Conservation (phyloP, 2,888 invertebrate species). For the Zhengitettix transpicula region DNA sequence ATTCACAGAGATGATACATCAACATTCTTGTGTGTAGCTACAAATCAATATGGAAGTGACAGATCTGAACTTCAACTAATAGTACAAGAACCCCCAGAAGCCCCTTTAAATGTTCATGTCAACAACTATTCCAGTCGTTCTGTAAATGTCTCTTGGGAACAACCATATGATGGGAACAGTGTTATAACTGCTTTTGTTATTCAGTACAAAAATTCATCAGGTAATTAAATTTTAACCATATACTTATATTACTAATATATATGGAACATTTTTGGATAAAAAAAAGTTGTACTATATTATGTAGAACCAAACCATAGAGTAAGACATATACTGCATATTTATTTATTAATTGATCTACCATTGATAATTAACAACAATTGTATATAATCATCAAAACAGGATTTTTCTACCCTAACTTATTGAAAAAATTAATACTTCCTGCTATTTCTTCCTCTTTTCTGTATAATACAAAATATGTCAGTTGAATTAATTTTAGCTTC, state of each 20-base stretch:
- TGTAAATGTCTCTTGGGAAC: conserved; percentile 21
- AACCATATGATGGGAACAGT: conserved; percentile 23
- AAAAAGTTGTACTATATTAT: too few species aligned
- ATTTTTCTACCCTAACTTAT: too few species aligned
- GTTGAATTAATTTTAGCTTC: too few species aligned
- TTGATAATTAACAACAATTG: too few species aligned
- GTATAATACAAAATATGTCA: too few species aligned
- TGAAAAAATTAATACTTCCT: too few species aligned
- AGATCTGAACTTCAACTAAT: conserved; percentile 10
- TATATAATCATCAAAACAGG: too few species aligned
- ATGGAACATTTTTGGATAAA: too few species aligned
- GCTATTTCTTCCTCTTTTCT: too few species aligned
- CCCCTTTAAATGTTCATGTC: conserved; percentile 20
- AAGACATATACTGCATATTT: too few species aligned
- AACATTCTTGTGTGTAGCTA: conserved; percentile 24
- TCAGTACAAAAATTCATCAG: conserved; percentile 20
- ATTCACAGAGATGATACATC: conserved; percentile 10
- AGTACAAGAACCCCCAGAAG: conserved; percentile 23
- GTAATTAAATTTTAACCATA: neutral
- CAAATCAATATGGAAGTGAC: conserved; percentile 26
- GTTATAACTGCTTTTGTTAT: conserved; percentile 19
- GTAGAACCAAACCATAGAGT: too few species aligned
- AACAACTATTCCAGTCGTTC: conserved; percentile 20
- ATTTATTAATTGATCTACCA: too few species aligned
- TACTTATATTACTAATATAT: neutral